Base-by-base conservation (phyloP, 2,888 invertebrate species). In the Doris montereyensis region DNA sequence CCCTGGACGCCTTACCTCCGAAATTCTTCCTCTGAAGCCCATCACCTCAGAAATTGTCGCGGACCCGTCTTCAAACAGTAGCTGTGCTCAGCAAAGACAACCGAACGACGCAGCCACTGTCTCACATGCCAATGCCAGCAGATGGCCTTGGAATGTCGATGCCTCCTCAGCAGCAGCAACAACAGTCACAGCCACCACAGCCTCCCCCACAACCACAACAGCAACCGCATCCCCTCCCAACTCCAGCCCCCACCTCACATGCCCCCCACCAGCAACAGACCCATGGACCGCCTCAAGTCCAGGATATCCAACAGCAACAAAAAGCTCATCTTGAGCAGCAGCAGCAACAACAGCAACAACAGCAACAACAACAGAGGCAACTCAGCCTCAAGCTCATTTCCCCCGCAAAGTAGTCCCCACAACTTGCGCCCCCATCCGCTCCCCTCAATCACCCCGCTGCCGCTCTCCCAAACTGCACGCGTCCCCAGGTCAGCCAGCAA, bases 401-500 rank as follows among this genome's bases (percentile, higher is more conserved):
- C 79, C 10, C 79, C 79, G 2, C 79, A 79, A 52, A 79, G 71
- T 57, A 76, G 76, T 28, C 79, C 79, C 17, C 79, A 79, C 71
- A 79, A 76, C 24, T 52, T 79, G 21, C 52, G 76, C 17, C 79
- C 79, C 10, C 79, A 75, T 1, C 76, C 79, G n/a, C 76, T 76
- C 10, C 76, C 79, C 28, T 41, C 52, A 41, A 79, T 76, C 21
- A 79, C 79, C 5, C 79, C 79, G n/a, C 62, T 79, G 1, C 76
- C 79, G 17, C n/a, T 79, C 79, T 24, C 79, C 79, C 17, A 79
- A 79, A 32, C 79, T 76, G 30, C 79, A 79, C 35, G 76, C 79
- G 8, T 79, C 79, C 0, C 79, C 79, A 30, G 79, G 79, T 79
- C 79, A 30, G 79, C 79, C 52, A 79, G 79, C 52, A 78, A 78